phyloP scores from a whole-genome alignment of 2,113 vertebrate species.

The Sceloporus undulatus region DNA sequence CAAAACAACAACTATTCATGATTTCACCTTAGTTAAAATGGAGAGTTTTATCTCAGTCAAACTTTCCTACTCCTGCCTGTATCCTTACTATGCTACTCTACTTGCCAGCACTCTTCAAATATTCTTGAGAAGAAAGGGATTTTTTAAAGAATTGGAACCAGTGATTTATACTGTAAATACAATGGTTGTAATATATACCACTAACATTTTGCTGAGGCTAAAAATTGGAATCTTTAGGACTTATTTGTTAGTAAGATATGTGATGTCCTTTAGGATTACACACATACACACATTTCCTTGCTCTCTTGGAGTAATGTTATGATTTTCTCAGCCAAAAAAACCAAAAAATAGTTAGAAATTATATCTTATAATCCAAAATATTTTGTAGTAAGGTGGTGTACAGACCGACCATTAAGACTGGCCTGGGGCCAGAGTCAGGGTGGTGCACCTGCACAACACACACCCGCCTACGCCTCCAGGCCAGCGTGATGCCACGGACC shows the following conservation, averaged over 20 bases:
- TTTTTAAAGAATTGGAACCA: neutral
- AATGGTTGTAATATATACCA: neutral
- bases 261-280: neutral
- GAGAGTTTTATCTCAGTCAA: conserved; percentile 10
- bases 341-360: neutral
- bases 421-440: no score
- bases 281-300: neutral
- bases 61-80: rapidly evolving
- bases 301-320: neutral
- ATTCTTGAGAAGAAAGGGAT: neutral
- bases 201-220: neutral
- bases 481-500: no score
- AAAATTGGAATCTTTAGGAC: no score
- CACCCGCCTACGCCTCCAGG: no score
- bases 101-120: conserved; percentile 2
- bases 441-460: no score
- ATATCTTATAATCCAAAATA: neutral
- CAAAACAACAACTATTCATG: conserved; percentile 39
- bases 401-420: no score
- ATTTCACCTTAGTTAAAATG: neutral
- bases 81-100: neutral
- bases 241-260: neutral
- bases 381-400: neutral
- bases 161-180: neutral
- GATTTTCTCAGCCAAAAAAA: no score